Conservation (phyloP, 2,797 vertebrate species). For the Crocodylus rhombifer region DNA sequence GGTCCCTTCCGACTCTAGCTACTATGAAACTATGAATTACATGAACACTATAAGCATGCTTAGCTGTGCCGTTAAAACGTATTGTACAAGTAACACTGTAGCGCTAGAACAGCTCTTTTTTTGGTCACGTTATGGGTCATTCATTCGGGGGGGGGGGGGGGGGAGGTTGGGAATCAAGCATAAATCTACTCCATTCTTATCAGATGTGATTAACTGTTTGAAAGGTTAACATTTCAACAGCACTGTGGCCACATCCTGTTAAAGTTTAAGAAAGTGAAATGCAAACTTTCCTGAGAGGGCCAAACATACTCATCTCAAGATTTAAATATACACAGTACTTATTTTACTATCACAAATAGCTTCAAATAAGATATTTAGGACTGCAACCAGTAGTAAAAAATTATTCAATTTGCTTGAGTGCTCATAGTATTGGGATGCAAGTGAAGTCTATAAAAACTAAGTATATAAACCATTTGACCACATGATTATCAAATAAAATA, state of each 20-base stretch:
- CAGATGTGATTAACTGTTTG: background rate
- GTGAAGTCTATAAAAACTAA: background rate
- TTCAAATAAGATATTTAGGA: background rate
- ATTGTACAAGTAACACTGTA: background rate
- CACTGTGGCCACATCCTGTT: background rate
- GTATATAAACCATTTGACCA: background rate
- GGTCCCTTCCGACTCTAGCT: too few species aligned
- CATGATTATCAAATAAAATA: background rate
- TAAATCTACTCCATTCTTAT: background rate
- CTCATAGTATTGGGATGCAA: background rate
- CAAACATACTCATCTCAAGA: fast-evolving
- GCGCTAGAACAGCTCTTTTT: background rate
- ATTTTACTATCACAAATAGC: background rate
- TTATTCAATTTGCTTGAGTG: background rate
- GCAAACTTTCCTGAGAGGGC: background rate
- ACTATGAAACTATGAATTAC: too few species aligned
- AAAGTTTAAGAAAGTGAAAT: background rate
- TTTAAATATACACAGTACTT: background rate
- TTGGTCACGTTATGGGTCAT: too few species aligned
- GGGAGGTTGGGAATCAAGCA: too few species aligned
- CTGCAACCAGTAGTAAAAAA: too few species aligned
- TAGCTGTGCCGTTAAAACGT: background rate
- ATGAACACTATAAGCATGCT: background rate
- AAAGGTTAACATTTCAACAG: background rate
- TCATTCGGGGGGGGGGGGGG: background rate